Evolutionary conservation across 2,797 vertebrate genomes (phyloP).

Genomic region (Lemur catta): DNA sequence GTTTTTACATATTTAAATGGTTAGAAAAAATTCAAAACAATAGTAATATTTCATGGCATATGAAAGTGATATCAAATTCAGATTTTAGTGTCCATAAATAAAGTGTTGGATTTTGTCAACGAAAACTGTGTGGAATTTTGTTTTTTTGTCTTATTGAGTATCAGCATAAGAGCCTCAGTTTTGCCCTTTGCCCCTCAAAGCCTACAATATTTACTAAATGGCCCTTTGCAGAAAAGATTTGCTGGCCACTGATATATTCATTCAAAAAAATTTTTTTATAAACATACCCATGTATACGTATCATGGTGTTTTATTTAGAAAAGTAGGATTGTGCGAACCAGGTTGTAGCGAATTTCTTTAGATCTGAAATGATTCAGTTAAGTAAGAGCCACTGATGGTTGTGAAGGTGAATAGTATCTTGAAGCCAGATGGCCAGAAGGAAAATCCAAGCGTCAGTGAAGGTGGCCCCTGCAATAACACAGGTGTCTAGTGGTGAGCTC

Average conservation of each 20-base stretch:
- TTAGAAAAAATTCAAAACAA: background rate
- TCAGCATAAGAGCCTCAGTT: background rate
- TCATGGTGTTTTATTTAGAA: background rate
- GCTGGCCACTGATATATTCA: background rate
- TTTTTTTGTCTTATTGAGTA: background rate
- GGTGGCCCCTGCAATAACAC: background rate
- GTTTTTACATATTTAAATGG: background rate
- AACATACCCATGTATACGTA: background rate
- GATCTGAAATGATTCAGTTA: background rate
- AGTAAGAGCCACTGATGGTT: background rate
- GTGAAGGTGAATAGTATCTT: background rate
- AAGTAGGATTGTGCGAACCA: background rate
- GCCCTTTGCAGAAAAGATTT: background rate
- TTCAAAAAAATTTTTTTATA: background rate
- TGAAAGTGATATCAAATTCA: background rate
- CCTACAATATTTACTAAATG: background rate
- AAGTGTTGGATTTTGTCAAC: background rate
- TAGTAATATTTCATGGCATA: background rate
- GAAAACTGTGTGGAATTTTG: background rate
- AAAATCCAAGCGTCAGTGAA: background rate
- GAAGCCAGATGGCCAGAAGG: background rate
- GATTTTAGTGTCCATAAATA: background rate
- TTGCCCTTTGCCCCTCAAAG: background rate
- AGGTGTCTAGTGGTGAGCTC: background rate
- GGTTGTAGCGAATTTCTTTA: background rate